Evolutionary conservation across 2,797 vertebrate species (phyloP), one percentile per base, ranked within the genome.

Genomic region (Ctenochaetus hawaiiensis): DNA sequence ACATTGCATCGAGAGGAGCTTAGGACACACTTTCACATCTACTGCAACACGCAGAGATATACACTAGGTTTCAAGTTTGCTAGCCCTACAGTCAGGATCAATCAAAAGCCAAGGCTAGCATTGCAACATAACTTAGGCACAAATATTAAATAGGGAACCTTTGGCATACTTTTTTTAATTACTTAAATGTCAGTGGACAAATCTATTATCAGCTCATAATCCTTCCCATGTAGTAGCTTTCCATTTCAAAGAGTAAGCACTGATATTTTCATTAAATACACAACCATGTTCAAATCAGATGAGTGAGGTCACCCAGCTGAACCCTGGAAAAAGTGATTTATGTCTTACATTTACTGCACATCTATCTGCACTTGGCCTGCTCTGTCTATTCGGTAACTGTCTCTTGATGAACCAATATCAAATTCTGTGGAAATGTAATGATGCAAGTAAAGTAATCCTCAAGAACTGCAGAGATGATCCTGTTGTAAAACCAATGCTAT

Each of bases 191-290:
- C 39, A 73, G 20, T 48, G 44, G 18, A 56, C 16, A 39, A 1
- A 54, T 72, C 22, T 74, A 52, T 49, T 72, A 52, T 65, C 47
- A 5, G 43, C 45, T 79, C 54, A 51, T 53, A 72, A 49, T 63
- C 26, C 64, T 65, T 53, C 4, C 26, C 41, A 44, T 53, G 0
- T 5, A n/a, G 18, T 23, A 60, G 66, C 69, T 64, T 80, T 75
- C 48, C 43, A 72, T 70, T 66, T 60, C 34, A 59, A 22, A 43
- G 12, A 67, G 18, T 34, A 23, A 54, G 44, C 51, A 58, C 30
- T 78, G 52, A 66, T 68, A 70, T 63, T 70, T 80, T 77, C 18
- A 84, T 82, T 57, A 81, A 49, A 72, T 41, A n/a, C 20, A 62
- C 4, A 58, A n/a, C 22, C 20, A 18, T 75, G 81, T 77, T 79